Base-by-base conservation (phyloP, 1,140 invertebrate species). In the Drosophila insularis region DNA sequence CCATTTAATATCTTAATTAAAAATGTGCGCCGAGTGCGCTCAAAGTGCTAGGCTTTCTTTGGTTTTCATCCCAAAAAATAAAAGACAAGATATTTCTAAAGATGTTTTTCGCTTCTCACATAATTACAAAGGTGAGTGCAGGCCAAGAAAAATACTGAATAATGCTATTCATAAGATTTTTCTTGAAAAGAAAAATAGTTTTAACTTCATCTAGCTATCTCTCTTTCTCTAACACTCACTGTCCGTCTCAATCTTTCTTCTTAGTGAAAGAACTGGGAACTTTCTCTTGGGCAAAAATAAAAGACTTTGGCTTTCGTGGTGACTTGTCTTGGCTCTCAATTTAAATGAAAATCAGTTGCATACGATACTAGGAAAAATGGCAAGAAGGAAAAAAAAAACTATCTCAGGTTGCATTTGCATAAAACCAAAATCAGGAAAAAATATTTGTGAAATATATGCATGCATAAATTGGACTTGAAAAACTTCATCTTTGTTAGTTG, bases 291-390 rank as follows among this genome's bases (percentile, higher is more conserved):
- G 68, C 60, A 59, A 75, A 75, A 71, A 43, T 46, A 71, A 75
- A 75, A 71, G 58, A 43, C 63, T 65, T 61, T 60, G 67, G 35
- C 60, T 63, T 63, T 54, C 60, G 31, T 66, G 31, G 46, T 54
- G 59, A 40, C 46, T 46, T 61, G 66, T 60, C 71, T 63, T 64
- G 35, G 43, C 71, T 65, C 67, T 77, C 71, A 76, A 77, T 77
- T 77, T 74, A 77, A 77, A 77, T 74, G 71, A 77, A 74, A 77
- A 77, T 77, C 74, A 77, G 71, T 77, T 77, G 71, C 74, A 74
- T 70, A 70, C 39, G 39, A 50, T 50, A 50, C 43, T 3, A 50
- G 43, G 10, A 50, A 50, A 50, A 50, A 46, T 17, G 17, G 43
- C 17, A 46, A 50, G 17, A n/a, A 40, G 2, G 37, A 74, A 69